Evolutionary conservation across 1,140 invertebrate genomes (phyloP).

Genomic region (Leptopilina clavipes): DNA sequence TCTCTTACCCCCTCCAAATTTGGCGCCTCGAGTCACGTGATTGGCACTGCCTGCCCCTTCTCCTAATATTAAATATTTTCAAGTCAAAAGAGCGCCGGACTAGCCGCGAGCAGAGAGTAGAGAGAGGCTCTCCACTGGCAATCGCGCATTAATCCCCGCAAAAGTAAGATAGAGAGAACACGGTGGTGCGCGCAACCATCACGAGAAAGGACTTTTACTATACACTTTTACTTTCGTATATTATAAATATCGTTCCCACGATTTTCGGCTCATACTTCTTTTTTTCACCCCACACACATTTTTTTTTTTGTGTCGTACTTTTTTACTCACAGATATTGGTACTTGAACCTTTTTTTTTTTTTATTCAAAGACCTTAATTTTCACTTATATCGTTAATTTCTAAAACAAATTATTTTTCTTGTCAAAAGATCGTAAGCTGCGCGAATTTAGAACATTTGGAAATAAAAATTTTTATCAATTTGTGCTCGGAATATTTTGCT

Average conservation of each 20-base stretch:
- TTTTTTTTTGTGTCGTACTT: conserved; percentile 9
- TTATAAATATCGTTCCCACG: conserved; percentile 27
- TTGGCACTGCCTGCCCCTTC: conserved; percentile 40
- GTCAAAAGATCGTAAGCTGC: no score
- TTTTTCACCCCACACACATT: not conserved
- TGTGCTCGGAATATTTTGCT: no score
- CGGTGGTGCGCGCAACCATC: conserved; percentile 35
- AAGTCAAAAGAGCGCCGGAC: conserved; percentile 32
- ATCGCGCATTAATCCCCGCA: conserved; percentile 40
- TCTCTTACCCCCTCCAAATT: conserved; percentile 31
- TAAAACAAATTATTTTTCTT: no score
- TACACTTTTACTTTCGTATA: not conserved
- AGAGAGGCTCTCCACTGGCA: no score
- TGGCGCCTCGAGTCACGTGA: conserved; percentile 43
- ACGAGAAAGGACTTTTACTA: conserved; percentile 1
- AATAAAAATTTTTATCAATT: no score
- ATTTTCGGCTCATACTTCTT: not conserved
- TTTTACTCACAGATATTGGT: not conserved
- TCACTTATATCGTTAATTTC: not conserved
- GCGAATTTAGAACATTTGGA: no score
- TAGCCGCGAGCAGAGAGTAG: not conserved
- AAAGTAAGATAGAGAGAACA: not conserved
- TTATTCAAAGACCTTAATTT: not conserved
- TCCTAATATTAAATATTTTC: no score
- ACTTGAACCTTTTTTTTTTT: conserved; percentile 6